These are phyloP conservation scores for Nothocercus julius DNA, from an alignment of 2,113 vertebrate species.

Conservation along the genomic window DNA sequence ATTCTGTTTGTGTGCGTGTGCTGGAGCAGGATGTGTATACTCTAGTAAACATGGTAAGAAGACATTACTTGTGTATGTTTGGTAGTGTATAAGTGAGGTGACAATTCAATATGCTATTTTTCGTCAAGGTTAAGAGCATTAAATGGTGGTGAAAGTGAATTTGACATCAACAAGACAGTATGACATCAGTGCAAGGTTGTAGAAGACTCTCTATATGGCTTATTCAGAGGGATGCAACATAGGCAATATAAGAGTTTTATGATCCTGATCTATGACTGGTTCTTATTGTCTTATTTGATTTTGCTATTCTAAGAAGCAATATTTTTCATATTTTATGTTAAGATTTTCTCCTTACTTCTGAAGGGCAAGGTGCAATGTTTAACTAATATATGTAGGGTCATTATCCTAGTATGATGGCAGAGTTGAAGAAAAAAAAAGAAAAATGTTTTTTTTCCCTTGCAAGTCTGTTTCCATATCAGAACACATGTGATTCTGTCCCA, in stretches of 20 bases:
- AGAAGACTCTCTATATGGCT: neutral
- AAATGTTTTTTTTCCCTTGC: neutral
- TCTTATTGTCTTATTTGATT: neutral
- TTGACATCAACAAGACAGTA: neutral
- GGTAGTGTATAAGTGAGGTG: neutral
- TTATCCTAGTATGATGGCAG: neutral
- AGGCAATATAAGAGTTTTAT: neutral
- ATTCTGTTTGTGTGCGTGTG: neutral
- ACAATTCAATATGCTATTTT: neutral
- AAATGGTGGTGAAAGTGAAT: neutral
- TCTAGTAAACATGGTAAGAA: neutral
- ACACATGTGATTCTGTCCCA: neutral
- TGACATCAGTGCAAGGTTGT: neutral
- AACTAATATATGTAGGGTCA: neutral
- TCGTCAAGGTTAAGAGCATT: neutral
- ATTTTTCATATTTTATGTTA: neutral
- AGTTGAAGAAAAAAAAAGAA: neutral
- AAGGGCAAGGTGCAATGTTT: neutral
- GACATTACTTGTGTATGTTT: neutral
- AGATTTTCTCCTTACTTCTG: neutral
- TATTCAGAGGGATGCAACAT: neutral
- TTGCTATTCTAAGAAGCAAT: neutral
- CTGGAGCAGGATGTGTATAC: neutral
- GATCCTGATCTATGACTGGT: neutral
- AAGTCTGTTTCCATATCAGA: neutral